phyloP scores from a whole-genome alignment of 37 sponge, comb jelly and placozoan genomes.

The Halisarca cf. caerulea region DNA sequence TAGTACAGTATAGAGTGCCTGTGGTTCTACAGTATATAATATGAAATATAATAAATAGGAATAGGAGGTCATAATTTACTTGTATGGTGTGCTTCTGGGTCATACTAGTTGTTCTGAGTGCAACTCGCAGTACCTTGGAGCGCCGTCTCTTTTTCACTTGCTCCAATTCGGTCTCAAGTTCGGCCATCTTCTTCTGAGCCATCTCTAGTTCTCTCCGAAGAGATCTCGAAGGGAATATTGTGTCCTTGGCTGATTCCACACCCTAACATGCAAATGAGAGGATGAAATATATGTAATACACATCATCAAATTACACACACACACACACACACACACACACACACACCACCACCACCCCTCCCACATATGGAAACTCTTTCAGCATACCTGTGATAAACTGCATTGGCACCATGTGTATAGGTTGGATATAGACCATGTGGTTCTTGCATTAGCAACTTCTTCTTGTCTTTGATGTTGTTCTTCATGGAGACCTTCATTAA shows the following conservation, averaged over 20 bases:
- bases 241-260: constrained; percentile 61
- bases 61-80: too few relatives aligned
- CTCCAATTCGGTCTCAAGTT: constrained; percentile 56
- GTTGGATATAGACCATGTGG: not conserved
- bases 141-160: not conserved
- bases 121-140: not conserved
- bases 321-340: too few relatives aligned
- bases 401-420: constrained; percentile 60
- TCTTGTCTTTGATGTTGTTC: not conserved
- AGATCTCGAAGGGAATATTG: constrained; percentile 61
- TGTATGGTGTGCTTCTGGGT: too few relatives aligned
- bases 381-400: constrained; percentile 40
- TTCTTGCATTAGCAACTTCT: not conserved
- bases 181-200: constrained; percentile 50
- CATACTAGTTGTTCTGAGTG: too few relatives aligned
- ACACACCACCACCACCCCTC: too few relatives aligned
- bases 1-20: too few relatives aligned
- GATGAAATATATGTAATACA: too few relatives aligned
- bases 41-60: too few relatives aligned
- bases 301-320: too few relatives aligned
- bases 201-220: constrained; percentile 56
- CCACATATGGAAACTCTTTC: too few relatives aligned
- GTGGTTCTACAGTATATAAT: too few relatives aligned
- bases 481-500: too few relatives aligned
- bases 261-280: constrained; percentile 33